phyloP scores from a whole-genome alignment of 1,140 invertebrate genomes.

The Zaprionus davidi region DNA sequence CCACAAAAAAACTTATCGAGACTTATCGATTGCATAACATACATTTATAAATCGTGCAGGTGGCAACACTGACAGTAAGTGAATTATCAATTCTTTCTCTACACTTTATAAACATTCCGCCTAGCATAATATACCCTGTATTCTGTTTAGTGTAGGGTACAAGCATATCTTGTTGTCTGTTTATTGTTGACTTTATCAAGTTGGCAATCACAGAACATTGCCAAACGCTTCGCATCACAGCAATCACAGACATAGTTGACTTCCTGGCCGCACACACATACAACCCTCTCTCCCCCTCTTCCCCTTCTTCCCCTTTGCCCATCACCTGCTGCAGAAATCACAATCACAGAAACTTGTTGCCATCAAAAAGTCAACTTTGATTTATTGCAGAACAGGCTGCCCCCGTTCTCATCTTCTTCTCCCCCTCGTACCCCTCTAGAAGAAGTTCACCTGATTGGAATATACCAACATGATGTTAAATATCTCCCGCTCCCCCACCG shows the following conservation, averaged over 20 bases:
- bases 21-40: too few species aligned
- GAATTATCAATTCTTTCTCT: not conserved
- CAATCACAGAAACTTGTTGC: constrained; percentile 26
- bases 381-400: constrained; percentile 21
- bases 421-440: not conserved
- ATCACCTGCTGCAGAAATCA: not conserved
- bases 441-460: not conserved
- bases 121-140: not conserved
- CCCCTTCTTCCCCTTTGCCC: not conserved
- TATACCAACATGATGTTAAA: constrained; percentile 15
- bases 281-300: not conserved
- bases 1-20: too few species aligned
- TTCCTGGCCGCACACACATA: not conserved
- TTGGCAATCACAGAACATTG: constrained; percentile 13
- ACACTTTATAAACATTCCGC: not conserved
- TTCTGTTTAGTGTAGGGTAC: not conserved
- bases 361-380: constrained; percentile 9
- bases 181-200: constrained; percentile 5
- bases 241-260: constrained; percentile 18
- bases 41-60: too few species aligned
- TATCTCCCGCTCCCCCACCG: constrained; percentile 46
- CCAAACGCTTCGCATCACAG: constrained; percentile 15
- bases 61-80: not conserved
- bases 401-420: not conserved
- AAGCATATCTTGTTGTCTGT: not conserved